Conservation (phyloP, 2,888 invertebrate species). For the Smittia sp. region DNA sequence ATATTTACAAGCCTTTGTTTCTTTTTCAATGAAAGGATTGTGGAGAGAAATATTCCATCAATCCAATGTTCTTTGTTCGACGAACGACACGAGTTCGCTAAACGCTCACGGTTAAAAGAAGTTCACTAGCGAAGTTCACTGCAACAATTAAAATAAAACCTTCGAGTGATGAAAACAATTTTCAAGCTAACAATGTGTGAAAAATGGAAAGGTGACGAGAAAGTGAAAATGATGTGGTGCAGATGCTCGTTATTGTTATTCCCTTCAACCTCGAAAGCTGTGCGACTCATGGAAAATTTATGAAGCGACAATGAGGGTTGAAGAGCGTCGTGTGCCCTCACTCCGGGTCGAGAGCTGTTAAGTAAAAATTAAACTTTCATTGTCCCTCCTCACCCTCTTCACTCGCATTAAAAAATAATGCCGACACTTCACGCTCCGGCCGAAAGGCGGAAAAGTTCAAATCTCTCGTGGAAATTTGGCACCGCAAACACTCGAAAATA, state of each 20-base stretch:
- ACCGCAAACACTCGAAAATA: conserved; percentile 32
- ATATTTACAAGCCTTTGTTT: no score
- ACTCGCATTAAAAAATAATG: conserved; percentile 33
- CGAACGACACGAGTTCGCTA: no score
- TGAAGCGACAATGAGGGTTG: conserved; percentile 34
- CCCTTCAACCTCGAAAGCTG: neutral
- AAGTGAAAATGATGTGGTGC: conserved; percentile 30
- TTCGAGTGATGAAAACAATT: no score
- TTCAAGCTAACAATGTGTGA: conserved; percentile 2
- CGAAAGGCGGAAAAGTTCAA: conserved; percentile 25
- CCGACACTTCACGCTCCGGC: conserved; percentile 25
- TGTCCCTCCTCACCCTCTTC: neutral
- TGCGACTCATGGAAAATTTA: conserved; percentile 33
- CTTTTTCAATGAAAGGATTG: no score
- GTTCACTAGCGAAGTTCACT: no score
- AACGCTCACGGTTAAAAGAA: no score
- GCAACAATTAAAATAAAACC: no score
- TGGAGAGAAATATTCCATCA: no score
- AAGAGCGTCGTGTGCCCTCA: conserved; percentile 7
- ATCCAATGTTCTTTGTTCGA: no score
- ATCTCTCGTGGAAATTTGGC: conserved; percentile 28
- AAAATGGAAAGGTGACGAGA: conserved; percentile 9
- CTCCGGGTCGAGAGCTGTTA: conserved; percentile 18
- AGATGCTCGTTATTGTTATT: conserved; percentile 41
- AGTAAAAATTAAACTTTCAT: conserved; percentile 41